Conservation (phyloP, 1,140 invertebrate species). For the Manduca sexta region DNA sequence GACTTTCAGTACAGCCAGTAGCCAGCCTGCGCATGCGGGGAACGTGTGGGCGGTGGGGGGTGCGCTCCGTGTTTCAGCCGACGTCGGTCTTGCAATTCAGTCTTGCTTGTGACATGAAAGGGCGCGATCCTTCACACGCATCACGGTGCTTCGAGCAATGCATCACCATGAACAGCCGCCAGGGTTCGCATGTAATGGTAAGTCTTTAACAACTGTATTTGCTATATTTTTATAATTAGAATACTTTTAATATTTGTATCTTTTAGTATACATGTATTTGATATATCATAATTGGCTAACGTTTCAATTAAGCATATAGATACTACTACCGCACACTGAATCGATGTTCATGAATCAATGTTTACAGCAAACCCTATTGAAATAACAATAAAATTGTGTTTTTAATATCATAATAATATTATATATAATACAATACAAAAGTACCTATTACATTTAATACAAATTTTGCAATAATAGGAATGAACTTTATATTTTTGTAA, state of each 20-base stretch:
- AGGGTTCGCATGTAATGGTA: constrained; percentile 69
- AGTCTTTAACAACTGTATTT: constrained; percentile 17
- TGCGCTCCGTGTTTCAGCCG: constrained; percentile 56
- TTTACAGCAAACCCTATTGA: too few species aligned
- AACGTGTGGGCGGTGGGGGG: constrained; percentile 23
- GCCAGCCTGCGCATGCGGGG: constrained; percentile 49
- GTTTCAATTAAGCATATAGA: too few species aligned
- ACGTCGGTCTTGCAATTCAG: constrained; percentile 41
- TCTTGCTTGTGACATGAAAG: constrained; percentile 72
- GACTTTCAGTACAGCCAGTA: constrained; percentile 11
- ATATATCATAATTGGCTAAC: too few species aligned
- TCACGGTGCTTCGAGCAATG: constrained; percentile 72
- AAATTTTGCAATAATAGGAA: too few species aligned
- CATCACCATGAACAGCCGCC: constrained; percentile 69
- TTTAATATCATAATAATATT: too few species aligned
- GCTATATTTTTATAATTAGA: neutral
- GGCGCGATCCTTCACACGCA: constrained; percentile 64
- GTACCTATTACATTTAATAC: too few species aligned
- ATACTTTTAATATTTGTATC: neutral
- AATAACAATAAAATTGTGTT: too few species aligned
- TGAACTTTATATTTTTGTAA: too few species aligned
- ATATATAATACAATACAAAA: too few species aligned
- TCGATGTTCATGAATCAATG: too few species aligned
- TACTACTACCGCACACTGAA: too few species aligned
- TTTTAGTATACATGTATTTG: neutral